Base-by-base conservation (phyloP, 2,113 vertebrate species). In the Mastomys natalensis region DNA sequence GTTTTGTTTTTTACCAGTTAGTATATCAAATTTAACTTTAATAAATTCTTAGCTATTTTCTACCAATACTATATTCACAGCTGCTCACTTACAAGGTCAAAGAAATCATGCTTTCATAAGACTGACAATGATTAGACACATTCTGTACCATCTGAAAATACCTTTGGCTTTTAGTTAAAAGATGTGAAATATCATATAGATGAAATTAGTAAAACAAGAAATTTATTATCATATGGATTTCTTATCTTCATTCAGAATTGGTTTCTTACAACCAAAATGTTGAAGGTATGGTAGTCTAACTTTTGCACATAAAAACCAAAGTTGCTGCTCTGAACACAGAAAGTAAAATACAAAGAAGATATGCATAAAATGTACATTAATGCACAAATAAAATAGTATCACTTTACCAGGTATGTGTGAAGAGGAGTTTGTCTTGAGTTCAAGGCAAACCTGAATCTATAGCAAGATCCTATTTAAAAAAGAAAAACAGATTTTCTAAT, bases 1-100 rank as follows among this genome's bases (percentile, higher is more conserved):
- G 94, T 95, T 94, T 37, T 5, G 34, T 34, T 84, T 94, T 92
- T 91, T 40, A 82, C 43, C n/a, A 93, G 24, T 91, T 94, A 62
- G 13, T 66, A 96, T 87, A 91, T 45, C 89, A 72, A 93, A 40
- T 91, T 58, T 90, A 53, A 87, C 43, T 68, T 90, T 73, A 96
- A 68, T 64, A 87, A 72, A 90, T 88, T 82, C 15, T 90, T 76
- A 51, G 11, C 1, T 72, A 48, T 87, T 89, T 94, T 77, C 94
- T 43, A 87, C n/a, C 70, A 66, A 76, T 87, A 68, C 22, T 31
- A 53, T 24, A 72, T 8, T 85, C 19, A 92, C 3, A 60, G 26
- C 13, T 88, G 26, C 7, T 88, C 13, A 88, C 37, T 90, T 82
- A 2, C 43, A 87, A 95, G 58, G 55, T 90, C 80, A 92, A 82